Evolutionary conservation across 2,797 vertebrate genomes (phyloP).

Genomic region (Notoglanidium macrostoma): DNA sequence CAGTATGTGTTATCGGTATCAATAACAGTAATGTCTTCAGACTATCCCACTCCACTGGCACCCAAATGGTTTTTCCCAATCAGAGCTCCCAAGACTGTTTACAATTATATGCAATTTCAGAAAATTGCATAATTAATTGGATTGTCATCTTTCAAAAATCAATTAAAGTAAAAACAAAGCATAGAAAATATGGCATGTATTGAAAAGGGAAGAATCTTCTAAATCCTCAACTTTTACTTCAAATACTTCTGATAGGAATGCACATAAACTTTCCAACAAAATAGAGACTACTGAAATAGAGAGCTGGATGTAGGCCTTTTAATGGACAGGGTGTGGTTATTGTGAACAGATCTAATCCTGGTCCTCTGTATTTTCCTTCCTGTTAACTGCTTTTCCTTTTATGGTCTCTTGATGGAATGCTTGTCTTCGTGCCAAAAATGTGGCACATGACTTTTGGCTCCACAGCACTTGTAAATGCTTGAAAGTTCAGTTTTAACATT

Average conservation of each 20-base stretch:
- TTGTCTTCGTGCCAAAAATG: conserved; percentile 72
- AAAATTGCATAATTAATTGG: conserved; percentile 48
- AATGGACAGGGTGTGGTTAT: conserved; percentile 34
- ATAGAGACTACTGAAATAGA: background rate
- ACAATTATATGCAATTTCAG: conserved; percentile 48
- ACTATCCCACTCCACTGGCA: conserved; percentile 6
- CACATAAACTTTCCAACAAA: background rate
- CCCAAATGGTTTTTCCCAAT: conserved; percentile 39
- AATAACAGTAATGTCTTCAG: background rate
- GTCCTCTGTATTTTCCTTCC: conserved; percentile 55
- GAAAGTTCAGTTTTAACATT: conserved; percentile 30
- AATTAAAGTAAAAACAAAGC: background rate
- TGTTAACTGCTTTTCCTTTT: conserved; percentile 73
- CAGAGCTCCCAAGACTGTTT: conserved; percentile 36
- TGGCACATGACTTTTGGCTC: conserved; percentile 66
- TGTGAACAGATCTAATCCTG: conserved; percentile 64
- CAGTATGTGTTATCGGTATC: background rate
- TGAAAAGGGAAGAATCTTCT: background rate
- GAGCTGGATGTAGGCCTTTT: background rate
- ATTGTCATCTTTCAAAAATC: conserved; percentile 36
- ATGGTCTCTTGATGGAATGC: conserved; percentile 76
- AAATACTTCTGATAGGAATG: background rate
- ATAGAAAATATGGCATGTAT: background rate
- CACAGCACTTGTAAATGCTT: conserved; percentile 73
- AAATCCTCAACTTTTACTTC: background rate